phyloP scores from a whole-genome alignment of 2,797 vertebrate species.

The Lemur catta region DNA sequence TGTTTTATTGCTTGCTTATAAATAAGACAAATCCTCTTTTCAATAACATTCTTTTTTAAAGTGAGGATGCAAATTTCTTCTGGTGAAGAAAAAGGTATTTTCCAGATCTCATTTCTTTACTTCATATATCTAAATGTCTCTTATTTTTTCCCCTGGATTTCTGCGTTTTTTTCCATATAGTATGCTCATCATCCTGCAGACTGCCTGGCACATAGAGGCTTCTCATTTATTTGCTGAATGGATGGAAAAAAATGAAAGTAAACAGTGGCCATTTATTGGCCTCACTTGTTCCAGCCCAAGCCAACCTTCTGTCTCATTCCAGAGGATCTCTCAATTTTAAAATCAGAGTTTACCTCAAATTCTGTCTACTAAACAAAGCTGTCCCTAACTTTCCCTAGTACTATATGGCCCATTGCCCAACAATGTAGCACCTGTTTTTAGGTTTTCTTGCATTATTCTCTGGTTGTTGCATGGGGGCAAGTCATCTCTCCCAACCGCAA shows the following conservation, averaged over 20 bases:
- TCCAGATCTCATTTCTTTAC: neutral
- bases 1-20: constrained; percentile 48
- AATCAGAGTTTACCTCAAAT: neutral
- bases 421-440: neutral
- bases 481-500: neutral
- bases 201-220: neutral
- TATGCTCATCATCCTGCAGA: neutral
- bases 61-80: neutral
- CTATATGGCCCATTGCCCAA: neutral
- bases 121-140: neutral
- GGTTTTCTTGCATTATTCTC: neutral
- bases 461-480: neutral
- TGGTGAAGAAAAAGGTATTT: constrained; percentile 1
- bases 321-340: constrained; percentile 23
- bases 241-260: neutral
- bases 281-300: neutral
- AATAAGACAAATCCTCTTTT: constrained; percentile 8
- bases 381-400: neutral
- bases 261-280: neutral
- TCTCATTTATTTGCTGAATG: constrained; percentile 15
- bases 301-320: neutral
- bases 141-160: neutral
- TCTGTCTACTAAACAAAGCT: neutral
- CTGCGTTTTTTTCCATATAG: neutral
- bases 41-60: neutral